Percentiles rank a stretch among this genome's conserved stretches.
These are phyloP conservation scores for Mesochorus sp. DNA, from an alignment of 2,888 invertebrate species.

Conservation along the genomic window DNA sequence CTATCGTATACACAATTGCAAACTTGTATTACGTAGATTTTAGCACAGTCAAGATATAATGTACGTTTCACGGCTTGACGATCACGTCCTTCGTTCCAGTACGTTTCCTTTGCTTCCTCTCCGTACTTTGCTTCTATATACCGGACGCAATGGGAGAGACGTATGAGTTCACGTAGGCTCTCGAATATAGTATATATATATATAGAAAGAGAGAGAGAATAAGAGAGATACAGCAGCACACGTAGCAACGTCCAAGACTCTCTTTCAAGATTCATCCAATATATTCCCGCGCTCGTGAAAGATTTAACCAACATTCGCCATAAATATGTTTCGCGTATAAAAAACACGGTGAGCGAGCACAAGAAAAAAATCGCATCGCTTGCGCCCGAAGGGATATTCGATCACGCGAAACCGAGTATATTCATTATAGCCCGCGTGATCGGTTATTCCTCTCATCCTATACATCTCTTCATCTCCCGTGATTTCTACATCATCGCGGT, in stretches of 20 bases:
- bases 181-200: too few relatives aligned
- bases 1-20: neutral
- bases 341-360: too few relatives aligned
- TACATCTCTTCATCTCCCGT: neutral
- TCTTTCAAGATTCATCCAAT: too few relatives aligned
- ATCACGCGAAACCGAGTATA: slow-evolving; percentile 48
- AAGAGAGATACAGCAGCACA: too few relatives aligned
- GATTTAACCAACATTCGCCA: slow-evolving; percentile 5
- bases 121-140: too few relatives aligned
- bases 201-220: too few relatives aligned
- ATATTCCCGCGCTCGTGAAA: too few relatives aligned
- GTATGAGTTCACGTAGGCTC: slow-evolving; percentile 1
- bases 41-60: slow-evolving; percentile 61
- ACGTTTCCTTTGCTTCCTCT: slow-evolving; percentile 41
- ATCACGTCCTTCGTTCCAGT: slow-evolving; percentile 71
- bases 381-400: slow-evolving; percentile 33
- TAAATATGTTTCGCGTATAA: too few relatives aligned
- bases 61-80: slow-evolving; percentile 74
- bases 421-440: slow-evolving; percentile 42
- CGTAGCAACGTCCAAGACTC: too few relatives aligned
- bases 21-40: neutral
- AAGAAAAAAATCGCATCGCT: too few relatives aligned
- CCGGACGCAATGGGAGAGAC: slow-evolving; percentile 12
- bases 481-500: slow-evolving; percentile 26
- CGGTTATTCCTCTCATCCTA: neutral